Evolutionary conservation across 2,113 vertebrate species (phyloP), one percentile per base, ranked within the genome.

Genomic region (Colius striatus): DNA sequence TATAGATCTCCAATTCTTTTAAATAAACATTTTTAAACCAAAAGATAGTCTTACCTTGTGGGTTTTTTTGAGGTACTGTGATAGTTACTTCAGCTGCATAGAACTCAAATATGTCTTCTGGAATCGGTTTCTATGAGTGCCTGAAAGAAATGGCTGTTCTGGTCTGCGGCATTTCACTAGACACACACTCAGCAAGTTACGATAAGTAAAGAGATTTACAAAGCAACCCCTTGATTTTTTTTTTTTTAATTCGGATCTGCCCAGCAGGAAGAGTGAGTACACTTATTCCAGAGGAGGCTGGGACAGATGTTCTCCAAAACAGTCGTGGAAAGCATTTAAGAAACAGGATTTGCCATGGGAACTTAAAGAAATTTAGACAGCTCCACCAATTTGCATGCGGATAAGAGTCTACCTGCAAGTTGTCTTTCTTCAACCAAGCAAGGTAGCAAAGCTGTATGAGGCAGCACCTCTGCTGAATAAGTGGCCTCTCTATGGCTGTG

Each of bases 21-120:
- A 89, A 97, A 96, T 80, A 96, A 97, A 96, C 82, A 38, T 92
- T 94, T 97, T 94, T 77, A 96, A 94, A 90, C 58, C 82, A 72
- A 41, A 90, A 87, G 51, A 50, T 78, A 60, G 68, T 73, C 54
- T 95, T 78, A 20, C 51, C 94, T 63, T 86, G 85, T 13, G 26
- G 22, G 6, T 30, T 15, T 90, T 95, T 68, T 96, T 72, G 30
- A 62, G 90, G 47, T 95, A 54, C 55, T 83, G 48, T 93, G 57
- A 9, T 71, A 70, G 4, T 78, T 94, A 25, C 32, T 83, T 83
- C 67, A 72, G 66, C 38, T 77, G 26, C 80, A 36, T 60, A 77
- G 72, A 89, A 53, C 60, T 75, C 23, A 67, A 11, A 23, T 83
- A 48, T 3, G 18, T 16, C 13, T 76, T 80, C 41, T 85, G 67